Evolutionary conservation across 2,797 vertebrate genomes (phyloP).

Genomic region (Gymnodraco acuticeps): DNA sequence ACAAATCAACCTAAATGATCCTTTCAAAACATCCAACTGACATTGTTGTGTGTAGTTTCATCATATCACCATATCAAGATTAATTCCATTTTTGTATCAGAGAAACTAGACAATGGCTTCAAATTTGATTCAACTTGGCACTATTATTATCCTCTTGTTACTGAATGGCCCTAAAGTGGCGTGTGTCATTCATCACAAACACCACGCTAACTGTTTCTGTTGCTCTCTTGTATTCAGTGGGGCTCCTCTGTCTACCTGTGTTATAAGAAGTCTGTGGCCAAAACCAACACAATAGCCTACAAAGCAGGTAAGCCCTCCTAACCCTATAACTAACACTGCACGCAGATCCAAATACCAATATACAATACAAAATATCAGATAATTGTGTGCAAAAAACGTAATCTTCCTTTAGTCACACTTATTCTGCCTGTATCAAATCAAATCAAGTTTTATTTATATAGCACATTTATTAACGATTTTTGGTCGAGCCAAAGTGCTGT

Average conservation of each 20-base stretch:
- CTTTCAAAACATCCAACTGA: background rate
- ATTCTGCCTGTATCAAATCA: background rate
- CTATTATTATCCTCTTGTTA: background rate
- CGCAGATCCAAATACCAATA: conserved; percentile 4
- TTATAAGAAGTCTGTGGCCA: conserved; percentile 98
- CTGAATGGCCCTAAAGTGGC: background rate
- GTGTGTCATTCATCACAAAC: too few relatives aligned
- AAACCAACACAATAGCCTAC: conserved; percentile 96
- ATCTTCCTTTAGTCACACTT: background rate
- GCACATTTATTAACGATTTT: too few relatives aligned
- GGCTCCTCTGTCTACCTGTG: conserved; percentile 96
- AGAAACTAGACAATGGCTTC: background rate
- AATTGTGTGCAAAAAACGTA: background rate
- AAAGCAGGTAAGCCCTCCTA: conserved; percentile 89
- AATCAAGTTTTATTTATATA: too few relatives aligned
- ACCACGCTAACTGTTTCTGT: background rate
- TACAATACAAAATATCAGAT: conserved; percentile 3
- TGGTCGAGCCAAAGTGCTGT: too few relatives aligned
- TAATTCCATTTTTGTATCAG: background rate
- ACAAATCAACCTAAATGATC: background rate
- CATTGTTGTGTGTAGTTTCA: background rate
- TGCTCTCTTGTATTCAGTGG: conserved; percentile 85
- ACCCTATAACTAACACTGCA: conserved; percentile 24
- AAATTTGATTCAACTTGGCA: background rate
- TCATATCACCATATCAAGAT: background rate